Conservation (phyloP, 2,113 vertebrate genomes). For the Cyprinus carpio region DNA sequence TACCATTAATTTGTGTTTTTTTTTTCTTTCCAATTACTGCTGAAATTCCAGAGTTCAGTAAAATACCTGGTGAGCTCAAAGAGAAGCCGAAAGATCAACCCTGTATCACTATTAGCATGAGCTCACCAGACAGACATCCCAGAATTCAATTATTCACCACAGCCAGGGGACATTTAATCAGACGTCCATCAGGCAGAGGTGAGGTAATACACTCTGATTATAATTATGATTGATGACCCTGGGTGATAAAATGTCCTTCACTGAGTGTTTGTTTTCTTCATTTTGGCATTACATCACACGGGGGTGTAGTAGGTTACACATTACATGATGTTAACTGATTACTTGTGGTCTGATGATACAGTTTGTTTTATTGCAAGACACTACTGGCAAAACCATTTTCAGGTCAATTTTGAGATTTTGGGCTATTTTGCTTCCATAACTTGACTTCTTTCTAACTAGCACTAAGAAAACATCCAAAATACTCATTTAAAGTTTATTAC, state of each 20-base stretch:
- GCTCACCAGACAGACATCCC: conserved; percentile 51
- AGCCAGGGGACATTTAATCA: conserved; percentile 65
- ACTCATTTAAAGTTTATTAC: too few relatives aligned
- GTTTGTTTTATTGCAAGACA: background rate
- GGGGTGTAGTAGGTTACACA: background rate
- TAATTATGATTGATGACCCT: conserved; percentile 65
- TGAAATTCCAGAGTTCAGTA: background rate
- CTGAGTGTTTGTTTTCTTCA: conserved; percentile 10
- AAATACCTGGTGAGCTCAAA: conserved; percentile 20
- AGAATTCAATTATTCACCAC: conserved; percentile 58
- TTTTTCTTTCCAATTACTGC: background rate
- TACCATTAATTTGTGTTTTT: background rate
- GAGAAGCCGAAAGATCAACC: background rate
- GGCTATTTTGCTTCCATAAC: background rate
- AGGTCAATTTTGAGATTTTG: too few relatives aligned
- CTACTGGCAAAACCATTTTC: background rate
- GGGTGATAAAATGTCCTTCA: conserved; percentile 16
- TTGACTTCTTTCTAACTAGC: background rate
- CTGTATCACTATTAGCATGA: conserved; percentile 50
- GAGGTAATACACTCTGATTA: conserved; percentile 66
- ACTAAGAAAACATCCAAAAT: too few relatives aligned
- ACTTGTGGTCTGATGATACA: background rate
- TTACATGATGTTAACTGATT: background rate
- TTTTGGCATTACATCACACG: background rate
- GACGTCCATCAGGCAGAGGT: conserved; percentile 62